Conservation (phyloP, 2,888 invertebrate species). For the Tiphia femorata region DNA sequence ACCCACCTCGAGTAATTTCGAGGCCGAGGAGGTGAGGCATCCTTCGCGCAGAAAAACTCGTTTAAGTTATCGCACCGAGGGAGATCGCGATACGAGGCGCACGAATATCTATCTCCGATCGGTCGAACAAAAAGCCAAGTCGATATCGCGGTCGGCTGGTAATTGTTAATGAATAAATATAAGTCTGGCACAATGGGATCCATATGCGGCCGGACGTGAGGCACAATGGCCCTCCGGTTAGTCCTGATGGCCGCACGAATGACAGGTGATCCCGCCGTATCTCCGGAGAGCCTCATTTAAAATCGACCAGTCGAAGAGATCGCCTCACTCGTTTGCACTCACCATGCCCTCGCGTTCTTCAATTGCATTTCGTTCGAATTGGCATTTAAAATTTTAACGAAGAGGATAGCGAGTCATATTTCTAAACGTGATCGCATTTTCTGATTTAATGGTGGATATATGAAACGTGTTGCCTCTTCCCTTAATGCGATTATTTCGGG, state of each 20-base stretch:
- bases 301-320: slow-evolving; percentile 39
- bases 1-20: too few relatives aligned
- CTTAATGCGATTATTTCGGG: too few relatives aligned
- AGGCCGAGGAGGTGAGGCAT: too few relatives aligned
- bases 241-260: slow-evolving; percentile 34
- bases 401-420: slow-evolving; percentile 10
- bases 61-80: slow-evolving; percentile 26
- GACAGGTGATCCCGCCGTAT: slow-evolving; percentile 52
- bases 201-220: slow-evolving; percentile 55
- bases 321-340: slow-evolving; percentile 40
- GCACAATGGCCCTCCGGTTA: slow-evolving; percentile 52
- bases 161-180: slow-evolving; percentile 68
- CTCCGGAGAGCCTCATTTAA: slow-evolving; percentile 35
- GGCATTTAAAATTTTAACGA: slow-evolving; percentile 20
- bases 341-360: slow-evolving; percentile 13
- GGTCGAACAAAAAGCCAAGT: slow-evolving; percentile 28
- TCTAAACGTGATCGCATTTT: too few relatives aligned
- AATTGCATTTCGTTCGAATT: slow-evolving; percentile 19
- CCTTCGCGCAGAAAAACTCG: background rate
- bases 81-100: slow-evolving; percentile 23
- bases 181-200: slow-evolving; percentile 57
- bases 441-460: too few relatives aligned
- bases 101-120: slow-evolving; percentile 35
- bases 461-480: too few relatives aligned
- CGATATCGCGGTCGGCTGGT: slow-evolving; percentile 48